Base-by-base conservation (phyloP, 1,140 invertebrate genomes). In the Lepidurus arcticus region DNA sequence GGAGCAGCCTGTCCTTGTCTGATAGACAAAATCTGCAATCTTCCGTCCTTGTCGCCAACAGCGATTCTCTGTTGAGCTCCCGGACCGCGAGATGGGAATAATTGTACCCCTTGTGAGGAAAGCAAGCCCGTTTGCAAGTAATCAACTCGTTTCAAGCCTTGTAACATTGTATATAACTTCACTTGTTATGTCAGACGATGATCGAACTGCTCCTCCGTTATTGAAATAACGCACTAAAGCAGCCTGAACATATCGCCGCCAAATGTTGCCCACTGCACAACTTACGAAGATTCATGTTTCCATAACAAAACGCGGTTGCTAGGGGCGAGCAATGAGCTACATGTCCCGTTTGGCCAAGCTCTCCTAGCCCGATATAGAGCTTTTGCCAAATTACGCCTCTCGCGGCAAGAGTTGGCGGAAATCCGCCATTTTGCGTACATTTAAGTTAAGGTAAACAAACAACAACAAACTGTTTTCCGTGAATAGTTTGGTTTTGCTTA, bases 61-160 rank as follows among this genome's bases (percentile, higher is more conserved):
- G 53, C 13, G 21, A 65, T 65, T 65, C n/a, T 65, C 21, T 65
- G 53, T n/a, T 65, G 53, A 65, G 53, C 53, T 7, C 53, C 53
- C 16, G 53, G 53, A 65, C 53, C 53, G 53, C n/a, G 53, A n/a
- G 53, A 21, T 9, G 53, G 53, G 6, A 65, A 65, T 21, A 65
- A 65, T 21, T 65, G 53, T 7, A 65, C 8, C 16, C 53, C 8
- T 7, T 65, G 53, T 21, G 53, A 21, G 5, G 53, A n/a, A 65
- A 65, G 53, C 53, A 65, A 65, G n/a, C 53, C 53, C n/a, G 53
- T 65, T 65, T 65, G 53, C 13, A 65, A n/a, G 53, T 65, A 65
- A 65, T 65, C 53, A 13, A 65, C 1, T 7, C 53, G 53, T 65
- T 65, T 65, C 53, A 65, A 16, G 3, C 13, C 21, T 65, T 65